Conservation (phyloP, 2,113 vertebrate species). For the Amazona vittata region DNA sequence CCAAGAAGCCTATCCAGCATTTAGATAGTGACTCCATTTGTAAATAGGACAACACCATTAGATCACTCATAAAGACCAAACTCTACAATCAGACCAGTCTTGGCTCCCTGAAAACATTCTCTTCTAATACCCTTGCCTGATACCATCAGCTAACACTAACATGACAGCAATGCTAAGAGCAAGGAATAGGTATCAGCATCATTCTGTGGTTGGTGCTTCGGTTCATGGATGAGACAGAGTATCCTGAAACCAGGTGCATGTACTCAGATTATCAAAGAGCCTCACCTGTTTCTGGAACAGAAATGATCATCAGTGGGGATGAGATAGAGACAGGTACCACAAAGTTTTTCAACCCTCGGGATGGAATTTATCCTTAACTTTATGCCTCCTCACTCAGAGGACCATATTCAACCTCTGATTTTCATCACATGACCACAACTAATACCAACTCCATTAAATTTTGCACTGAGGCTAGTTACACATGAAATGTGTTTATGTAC, state of each 20-base stretch:
- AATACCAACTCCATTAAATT: neutral
- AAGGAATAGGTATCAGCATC: neutral
- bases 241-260: neutral
- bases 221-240: neutral
- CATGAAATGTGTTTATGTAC: neutral
- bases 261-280: neutral
- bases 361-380: neutral
- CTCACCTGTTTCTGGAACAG: neutral
- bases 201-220: neutral
- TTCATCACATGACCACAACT: neutral
- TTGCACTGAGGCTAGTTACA: neutral
- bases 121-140: neutral
- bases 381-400: neutral
- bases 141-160: neutral
- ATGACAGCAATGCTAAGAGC: neutral
- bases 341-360: neutral
- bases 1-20: neutral
- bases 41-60: neutral
- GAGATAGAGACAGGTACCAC: neutral
- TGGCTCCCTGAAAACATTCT: neutral
- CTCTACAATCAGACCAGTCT: neutral
- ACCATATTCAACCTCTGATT: neutral
- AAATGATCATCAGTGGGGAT: neutral
- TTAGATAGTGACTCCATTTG: neutral
- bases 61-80: neutral